These are phyloP conservation scores for Drosophila pseudoananassae DNA, from an alignment of 1,140 invertebrate species.

Conservation along the genomic window DNA sequence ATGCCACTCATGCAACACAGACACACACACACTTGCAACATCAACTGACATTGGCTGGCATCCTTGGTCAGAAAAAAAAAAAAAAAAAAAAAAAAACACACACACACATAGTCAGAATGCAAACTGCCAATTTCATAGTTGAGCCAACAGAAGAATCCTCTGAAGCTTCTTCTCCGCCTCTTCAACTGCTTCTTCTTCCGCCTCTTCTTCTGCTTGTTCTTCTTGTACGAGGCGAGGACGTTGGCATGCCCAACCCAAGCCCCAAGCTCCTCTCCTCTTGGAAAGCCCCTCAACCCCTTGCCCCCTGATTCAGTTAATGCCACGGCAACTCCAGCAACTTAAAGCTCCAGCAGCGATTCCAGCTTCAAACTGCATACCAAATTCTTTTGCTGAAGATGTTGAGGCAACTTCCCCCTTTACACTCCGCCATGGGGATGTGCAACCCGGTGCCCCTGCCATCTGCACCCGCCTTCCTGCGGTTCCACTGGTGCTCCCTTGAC, in stretches of 20 bases:
- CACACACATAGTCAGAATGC: constrained; percentile 60
- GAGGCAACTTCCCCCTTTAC: constrained; percentile 60
- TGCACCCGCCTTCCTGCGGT: background rate
- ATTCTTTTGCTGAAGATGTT: constrained; percentile 76
- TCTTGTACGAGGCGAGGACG: constrained; percentile 37
- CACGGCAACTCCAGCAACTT: constrained; percentile 4
- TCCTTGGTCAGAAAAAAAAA: constrained; percentile 52
- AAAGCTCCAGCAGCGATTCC: constrained; percentile 35
- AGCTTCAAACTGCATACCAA: constrained; percentile 75
- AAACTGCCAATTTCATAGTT: constrained; percentile 79
- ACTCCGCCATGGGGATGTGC: background rate
- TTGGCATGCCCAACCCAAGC: constrained; percentile 61
- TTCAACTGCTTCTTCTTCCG: constrained; percentile 4
- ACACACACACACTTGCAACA: constrained; percentile 31
- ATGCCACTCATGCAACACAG: constrained; percentile 72
- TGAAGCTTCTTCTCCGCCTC: constrained; percentile 2
- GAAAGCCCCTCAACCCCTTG: too few relatives aligned
- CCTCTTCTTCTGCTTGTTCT: constrained; percentile 16
- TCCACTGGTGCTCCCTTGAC: constrained; percentile 1
- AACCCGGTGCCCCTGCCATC: background rate
- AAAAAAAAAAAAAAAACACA: constrained; percentile 10
- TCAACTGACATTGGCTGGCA: constrained; percentile 62
- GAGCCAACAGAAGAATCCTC: constrained; percentile 42
- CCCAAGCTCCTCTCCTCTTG: background rate
- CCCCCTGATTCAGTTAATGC: constrained; percentile 27